Percentiles rank a stretch among this genome's conserved stretches.
phyloP scores from a whole-genome alignment of 2,113 vertebrate genomes.

The Eolophus roseicapilla region DNA sequence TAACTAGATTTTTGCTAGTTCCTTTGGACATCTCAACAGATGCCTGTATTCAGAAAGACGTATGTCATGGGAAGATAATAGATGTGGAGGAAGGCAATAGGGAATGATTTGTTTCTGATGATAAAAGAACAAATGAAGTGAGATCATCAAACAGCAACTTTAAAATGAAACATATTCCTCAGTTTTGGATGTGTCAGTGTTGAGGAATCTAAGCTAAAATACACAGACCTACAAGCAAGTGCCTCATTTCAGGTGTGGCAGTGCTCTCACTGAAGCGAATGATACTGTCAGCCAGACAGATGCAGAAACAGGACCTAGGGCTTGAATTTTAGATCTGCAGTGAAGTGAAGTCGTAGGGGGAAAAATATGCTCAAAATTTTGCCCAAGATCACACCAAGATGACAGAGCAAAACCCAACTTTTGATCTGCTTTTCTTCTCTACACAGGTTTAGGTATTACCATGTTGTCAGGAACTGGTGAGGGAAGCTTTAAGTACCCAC shows the following conservation, averaged over 20 bases:
- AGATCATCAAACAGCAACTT: not conserved
- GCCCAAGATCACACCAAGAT: not conserved
- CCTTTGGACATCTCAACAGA: not conserved
- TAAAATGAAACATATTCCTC: not conserved
- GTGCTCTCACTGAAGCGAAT: not conserved
- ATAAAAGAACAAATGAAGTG: not conserved
- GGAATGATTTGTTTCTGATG: not conserved
- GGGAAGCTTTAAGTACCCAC: not conserved
- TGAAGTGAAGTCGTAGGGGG: not conserved
- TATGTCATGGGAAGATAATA: not conserved
- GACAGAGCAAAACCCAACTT: not conserved
- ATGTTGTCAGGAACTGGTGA: not conserved
- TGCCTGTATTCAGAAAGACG: not conserved
- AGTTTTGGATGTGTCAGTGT: not conserved
- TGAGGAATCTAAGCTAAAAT: not conserved
- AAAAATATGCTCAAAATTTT: not conserved
- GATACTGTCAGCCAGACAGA: not conserved
- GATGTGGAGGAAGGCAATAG: not conserved
- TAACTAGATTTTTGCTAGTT: not conserved
- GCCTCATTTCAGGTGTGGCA: not conserved
- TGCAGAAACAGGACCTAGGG: not conserved
- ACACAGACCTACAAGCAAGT: fast-evolving
- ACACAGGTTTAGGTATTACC: not conserved
- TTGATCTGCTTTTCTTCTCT: not conserved
- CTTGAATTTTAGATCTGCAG: not conserved